Evolutionary conservation across 2,888 invertebrate genomes (phyloP).

Genomic region (Aproaerema taeniolella): DNA sequence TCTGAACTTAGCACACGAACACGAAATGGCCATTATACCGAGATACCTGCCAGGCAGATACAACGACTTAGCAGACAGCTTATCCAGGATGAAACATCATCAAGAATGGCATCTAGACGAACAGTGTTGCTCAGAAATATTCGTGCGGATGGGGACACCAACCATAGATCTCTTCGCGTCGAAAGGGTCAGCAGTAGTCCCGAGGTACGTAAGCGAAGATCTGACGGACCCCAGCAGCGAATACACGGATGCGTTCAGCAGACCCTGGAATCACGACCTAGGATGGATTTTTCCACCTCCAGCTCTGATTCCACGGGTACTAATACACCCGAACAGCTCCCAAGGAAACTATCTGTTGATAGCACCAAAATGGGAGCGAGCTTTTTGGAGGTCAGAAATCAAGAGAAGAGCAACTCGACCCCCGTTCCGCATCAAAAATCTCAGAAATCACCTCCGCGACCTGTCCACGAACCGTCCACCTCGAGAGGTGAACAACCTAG

Average conservation of each 20-base stretch:
- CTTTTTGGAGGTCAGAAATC: constrained; percentile 20
- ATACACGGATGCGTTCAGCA: constrained; percentile 17
- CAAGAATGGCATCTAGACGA: constrained; percentile 1
- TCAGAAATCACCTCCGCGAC: constrained; percentile 15
- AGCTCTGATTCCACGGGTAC: constrained; percentile 7
- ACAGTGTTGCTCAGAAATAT: neutral
- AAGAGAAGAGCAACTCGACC: constrained; percentile 7
- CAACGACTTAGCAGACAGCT: neutral
- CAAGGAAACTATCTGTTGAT: neutral
- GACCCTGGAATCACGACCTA: constrained; percentile 6
- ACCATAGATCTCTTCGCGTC: constrained; percentile 17
- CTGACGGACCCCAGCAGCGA: constrained; percentile 5
- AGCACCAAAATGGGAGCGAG: constrained; percentile 18
- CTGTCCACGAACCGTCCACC: constrained; percentile 15
- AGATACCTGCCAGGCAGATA: constrained; percentile 1
- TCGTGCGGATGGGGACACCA: constrained; percentile 13
- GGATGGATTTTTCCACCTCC: constrained; percentile 17
- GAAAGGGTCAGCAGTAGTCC: constrained; percentile 12
- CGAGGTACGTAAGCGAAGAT: constrained; percentile 14
- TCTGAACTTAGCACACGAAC: neutral
- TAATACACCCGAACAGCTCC: neutral
- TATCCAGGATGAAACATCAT: neutral
- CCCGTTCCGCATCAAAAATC: constrained; percentile 13
- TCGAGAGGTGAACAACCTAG: constrained; percentile 1
- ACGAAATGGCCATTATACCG: neutral